These are phyloP conservation scores for Hydractinia echinata DNA, from an alignment of 30 jellyfish, hydroid and myxozoan genomes.

Conservation along the genomic window DNA sequence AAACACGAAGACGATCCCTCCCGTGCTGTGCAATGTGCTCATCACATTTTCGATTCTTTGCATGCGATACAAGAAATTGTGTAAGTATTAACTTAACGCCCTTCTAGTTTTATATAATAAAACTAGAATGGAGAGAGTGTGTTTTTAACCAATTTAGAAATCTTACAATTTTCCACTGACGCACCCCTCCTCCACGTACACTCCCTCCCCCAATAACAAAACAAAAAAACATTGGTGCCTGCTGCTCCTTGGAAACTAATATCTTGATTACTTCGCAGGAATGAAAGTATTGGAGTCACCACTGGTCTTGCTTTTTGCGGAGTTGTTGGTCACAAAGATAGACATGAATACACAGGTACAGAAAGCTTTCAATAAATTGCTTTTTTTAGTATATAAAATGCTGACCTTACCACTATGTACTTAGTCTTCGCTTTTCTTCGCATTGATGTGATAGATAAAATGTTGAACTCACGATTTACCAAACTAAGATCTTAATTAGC, in stretches of 20 bases:
- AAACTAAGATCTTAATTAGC: too few species aligned
- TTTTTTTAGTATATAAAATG: too few species aligned
- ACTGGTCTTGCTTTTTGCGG: constrained; percentile 89
- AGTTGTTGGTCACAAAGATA: constrained; percentile 82
- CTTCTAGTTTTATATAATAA: too few species aligned
- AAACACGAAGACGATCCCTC: constrained; percentile 88
- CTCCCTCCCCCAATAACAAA: background rate
- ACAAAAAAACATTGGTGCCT: background rate
- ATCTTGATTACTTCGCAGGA: constrained; percentile 17
- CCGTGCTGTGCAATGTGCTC: constrained; percentile 65
- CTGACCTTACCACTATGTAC: too few species aligned
- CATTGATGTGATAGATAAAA: too few species aligned
- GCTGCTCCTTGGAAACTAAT: background rate
- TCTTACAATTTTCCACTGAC: background rate
- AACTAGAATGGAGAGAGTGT: too few species aligned
- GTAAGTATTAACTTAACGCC: constrained; percentile 28
- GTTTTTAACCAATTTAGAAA: background rate
- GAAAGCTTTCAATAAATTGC: too few species aligned
- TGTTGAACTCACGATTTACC: too few species aligned
- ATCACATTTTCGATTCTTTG: constrained; percentile 57
- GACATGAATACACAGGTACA: constrained; percentile 88
- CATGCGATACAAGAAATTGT: constrained; percentile 75
- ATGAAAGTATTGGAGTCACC: constrained; percentile 86
- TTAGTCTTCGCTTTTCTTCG: too few species aligned
- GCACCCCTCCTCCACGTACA: background rate